Evolutionary conservation across 2,113 vertebrate genomes (phyloP).

Genomic region (Mustelus asterias): DNA sequence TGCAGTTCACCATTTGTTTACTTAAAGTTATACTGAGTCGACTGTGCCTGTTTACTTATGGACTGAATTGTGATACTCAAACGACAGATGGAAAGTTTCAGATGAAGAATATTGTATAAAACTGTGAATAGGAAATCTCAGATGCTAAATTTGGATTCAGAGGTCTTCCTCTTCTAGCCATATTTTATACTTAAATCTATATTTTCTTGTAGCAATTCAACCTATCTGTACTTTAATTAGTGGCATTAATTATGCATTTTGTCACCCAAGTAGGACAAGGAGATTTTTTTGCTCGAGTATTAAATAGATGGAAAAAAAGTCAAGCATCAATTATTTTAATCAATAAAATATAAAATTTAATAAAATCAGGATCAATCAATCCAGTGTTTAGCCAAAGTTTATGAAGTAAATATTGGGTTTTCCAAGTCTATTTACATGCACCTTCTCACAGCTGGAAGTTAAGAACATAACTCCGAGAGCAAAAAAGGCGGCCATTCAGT

Average conservation of each 20-base stretch:
- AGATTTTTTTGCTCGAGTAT: background rate
- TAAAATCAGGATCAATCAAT: background rate
- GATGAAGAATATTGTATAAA: background rate
- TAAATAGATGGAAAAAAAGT: background rate
- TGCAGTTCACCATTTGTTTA: background rate
- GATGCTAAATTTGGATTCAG: background rate
- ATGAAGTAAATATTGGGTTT: background rate
- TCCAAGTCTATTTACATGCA: background rate
- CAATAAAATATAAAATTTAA: background rate
- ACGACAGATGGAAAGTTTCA: background rate
- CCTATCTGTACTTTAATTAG: background rate
- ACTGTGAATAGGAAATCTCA: background rate
- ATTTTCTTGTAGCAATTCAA: background rate
- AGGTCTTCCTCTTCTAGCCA: background rate
- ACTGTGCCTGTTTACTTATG: constrained; percentile 1
- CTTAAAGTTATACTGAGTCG: background rate
- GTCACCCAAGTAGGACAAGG: background rate
- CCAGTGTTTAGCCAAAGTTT: background rate
- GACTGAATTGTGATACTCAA: background rate
- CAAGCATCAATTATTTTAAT: background rate
- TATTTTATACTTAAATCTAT: background rate
- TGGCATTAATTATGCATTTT: background rate
- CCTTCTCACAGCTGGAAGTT: background rate
- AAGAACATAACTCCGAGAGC: background rate
- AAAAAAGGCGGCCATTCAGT: background rate